phyloP scores from a whole-genome alignment of 2,888 invertebrate species.

The Rhingia rostrata region DNA sequence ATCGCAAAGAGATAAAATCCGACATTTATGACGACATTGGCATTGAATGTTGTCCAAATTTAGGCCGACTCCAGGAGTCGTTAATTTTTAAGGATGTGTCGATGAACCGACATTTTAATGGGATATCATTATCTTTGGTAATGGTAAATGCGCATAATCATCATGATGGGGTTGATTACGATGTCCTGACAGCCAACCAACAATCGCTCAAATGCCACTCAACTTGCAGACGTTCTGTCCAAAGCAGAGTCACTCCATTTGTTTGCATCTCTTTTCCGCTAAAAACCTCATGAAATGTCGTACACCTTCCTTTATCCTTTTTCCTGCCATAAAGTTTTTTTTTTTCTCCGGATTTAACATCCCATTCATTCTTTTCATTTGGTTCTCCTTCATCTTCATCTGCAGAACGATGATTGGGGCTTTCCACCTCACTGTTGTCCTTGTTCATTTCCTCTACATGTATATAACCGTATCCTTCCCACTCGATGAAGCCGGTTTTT shows the following conservation, averaged over 20 bases:
- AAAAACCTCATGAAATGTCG: not conserved
- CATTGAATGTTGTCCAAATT: slow-evolving; percentile 75
- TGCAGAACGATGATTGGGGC: slow-evolving; percentile 67
- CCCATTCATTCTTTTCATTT: slow-evolving; percentile 46
- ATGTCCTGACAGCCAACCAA: slow-evolving; percentile 58
- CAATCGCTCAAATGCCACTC: slow-evolving; percentile 68
- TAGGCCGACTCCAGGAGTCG: slow-evolving; percentile 43
- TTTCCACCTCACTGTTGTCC: slow-evolving; percentile 53
- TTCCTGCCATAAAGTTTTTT: slow-evolving; percentile 5
- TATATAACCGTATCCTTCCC: slow-evolving; percentile 48
- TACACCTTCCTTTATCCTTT: slow-evolving; percentile 13
- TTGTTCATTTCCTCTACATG: slow-evolving; percentile 20
- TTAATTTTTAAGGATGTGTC: slow-evolving; percentile 1
- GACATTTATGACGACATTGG: slow-evolving; percentile 77
- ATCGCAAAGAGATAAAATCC: slow-evolving; percentile 76
- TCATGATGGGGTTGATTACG: slow-evolving; percentile 23
- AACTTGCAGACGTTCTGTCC: slow-evolving; percentile 3
- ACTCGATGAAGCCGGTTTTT: slow-evolving; percentile 57
- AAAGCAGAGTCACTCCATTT: slow-evolving; percentile 25
- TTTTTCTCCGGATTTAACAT: slow-evolving; percentile 30
- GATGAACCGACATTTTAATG: slow-evolving; percentile 7
- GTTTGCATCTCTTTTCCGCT: slow-evolving; percentile 55
- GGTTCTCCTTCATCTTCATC: slow-evolving; percentile 57
- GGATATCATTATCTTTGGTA: slow-evolving; percentile 6
- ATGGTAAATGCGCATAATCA: slow-evolving; percentile 68